These are phyloP conservation scores for Pitangus sulphuratus DNA, from an alignment of 2,797 vertebrate species.

Conservation along the genomic window DNA sequence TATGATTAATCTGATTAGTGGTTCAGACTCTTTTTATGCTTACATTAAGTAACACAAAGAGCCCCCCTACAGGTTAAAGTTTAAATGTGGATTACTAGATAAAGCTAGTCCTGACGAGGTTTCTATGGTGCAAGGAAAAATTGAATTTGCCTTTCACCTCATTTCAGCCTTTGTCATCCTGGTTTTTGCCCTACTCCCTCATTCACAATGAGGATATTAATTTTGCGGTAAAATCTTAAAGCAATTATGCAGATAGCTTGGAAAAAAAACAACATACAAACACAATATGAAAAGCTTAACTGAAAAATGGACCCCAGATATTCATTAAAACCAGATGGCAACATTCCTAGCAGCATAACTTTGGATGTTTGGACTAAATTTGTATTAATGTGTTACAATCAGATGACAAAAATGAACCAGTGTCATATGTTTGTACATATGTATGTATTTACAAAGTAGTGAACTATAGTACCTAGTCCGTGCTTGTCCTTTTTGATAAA, in stretches of 20 bases:
- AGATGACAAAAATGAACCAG: constrained; percentile 61
- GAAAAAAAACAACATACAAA: constrained; percentile 89
- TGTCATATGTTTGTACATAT: neutral
- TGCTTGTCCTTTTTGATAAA: constrained; percentile 62
- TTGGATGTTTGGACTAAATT: constrained; percentile 75
- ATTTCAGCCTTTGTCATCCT: constrained; percentile 87
- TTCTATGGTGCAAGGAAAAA: constrained; percentile 90
- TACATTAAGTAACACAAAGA: constrained; percentile 98
- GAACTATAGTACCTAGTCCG: constrained; percentile 38
- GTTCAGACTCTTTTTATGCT: constrained; percentile 93
- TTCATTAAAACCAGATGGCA: constrained; percentile 96
- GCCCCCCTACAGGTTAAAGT: constrained; percentile 99
- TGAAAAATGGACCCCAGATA: constrained; percentile 87
- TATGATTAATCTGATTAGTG: constrained; percentile 99
- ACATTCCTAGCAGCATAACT: constrained; percentile 84
- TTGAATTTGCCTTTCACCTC: constrained; percentile 89
- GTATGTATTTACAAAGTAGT: constrained; percentile 58
- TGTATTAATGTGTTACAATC: constrained; percentile 70
- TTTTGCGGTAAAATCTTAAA: constrained; percentile 95
- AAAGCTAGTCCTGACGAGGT: constrained; percentile 94
- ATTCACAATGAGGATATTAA: constrained; percentile 90
- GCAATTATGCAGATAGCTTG: constrained; percentile 95
- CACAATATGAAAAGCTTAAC: constrained; percentile 91
- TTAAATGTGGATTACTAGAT: constrained; percentile 99
- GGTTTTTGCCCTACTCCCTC: constrained; percentile 80